A percentile compares a stretch with the other conserved stretches of the same genome.
Evolutionary conservation across 2,888 invertebrate genomes (phyloP).

Genomic region (Eurytoma adleriae): DNA sequence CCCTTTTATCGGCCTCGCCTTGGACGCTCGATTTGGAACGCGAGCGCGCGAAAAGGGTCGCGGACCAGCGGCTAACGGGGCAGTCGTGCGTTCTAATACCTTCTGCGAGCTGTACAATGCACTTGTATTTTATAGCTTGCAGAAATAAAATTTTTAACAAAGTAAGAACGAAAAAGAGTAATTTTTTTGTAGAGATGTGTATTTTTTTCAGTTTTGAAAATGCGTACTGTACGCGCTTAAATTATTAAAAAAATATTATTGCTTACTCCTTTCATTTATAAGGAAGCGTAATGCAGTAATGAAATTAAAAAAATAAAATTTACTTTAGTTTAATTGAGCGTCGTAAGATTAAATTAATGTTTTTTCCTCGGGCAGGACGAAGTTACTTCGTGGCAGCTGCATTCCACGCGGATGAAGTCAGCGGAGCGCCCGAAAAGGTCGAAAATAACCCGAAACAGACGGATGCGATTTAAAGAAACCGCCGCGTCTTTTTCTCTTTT

Average conservation of each 20-base stretch:
- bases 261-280: no score
- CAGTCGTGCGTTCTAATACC: no score
- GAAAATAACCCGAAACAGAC: constrained; percentile 42
- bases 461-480: no score
- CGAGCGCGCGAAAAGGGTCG: background rate
- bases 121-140: background rate
- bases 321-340: background rate
- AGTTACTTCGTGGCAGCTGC: constrained; percentile 56
- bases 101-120: no score
- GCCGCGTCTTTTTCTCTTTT: no score
- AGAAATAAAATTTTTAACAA: background rate
- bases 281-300: no score
- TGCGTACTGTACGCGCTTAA: no score
- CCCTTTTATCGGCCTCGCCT: background rate
- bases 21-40: background rate
- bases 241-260: no score
- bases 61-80: background rate
- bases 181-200: background rate
- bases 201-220: no score
- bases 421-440: constrained; percentile 48
- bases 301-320: background rate
- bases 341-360: background rate
- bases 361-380: background rate
- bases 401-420: constrained; percentile 67
- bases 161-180: background rate